These are phyloP conservation scores for Leptopilina drosophilae DNA, from an alignment of 2,888 invertebrate genomes.

Conservation along the genomic window DNA sequence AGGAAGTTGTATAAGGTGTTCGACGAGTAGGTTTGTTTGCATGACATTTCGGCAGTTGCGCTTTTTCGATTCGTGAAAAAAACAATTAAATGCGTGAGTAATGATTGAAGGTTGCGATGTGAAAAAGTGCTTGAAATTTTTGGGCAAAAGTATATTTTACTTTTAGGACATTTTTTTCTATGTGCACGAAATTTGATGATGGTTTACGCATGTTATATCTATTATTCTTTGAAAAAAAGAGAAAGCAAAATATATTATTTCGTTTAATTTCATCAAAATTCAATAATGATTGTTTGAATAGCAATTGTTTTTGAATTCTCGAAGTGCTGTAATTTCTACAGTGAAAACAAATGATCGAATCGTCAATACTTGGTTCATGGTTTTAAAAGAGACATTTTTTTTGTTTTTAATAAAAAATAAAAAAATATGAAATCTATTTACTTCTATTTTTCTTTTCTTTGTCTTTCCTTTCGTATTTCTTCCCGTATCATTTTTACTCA, in stretches of 20 bases:
- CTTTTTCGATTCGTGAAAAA: too few relatives aligned
- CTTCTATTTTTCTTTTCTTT: background rate
- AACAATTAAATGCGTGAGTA: too few relatives aligned
- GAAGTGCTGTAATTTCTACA: background rate
- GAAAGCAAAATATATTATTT: too few relatives aligned
- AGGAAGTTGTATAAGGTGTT: too few relatives aligned
- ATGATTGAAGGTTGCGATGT: too few relatives aligned
- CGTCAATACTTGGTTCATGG: background rate
- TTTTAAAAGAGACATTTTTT: background rate
- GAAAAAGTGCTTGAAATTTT: too few relatives aligned
- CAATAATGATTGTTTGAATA: background rate
- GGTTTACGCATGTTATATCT: background rate
- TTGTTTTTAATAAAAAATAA: too few relatives aligned
- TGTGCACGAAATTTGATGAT: conserved; percentile 2
- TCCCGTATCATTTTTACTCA: background rate
- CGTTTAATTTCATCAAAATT: background rate
- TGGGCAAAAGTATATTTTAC: too few relatives aligned
- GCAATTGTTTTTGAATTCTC: background rate
- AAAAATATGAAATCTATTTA: background rate
- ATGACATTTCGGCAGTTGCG: too few relatives aligned
- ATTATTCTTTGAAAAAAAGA: background rate
- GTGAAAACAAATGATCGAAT: background rate
- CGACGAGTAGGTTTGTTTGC: too few relatives aligned
- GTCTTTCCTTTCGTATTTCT: background rate
- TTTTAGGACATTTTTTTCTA: background rate